phyloP scores from a whole-genome alignment of 2,797 vertebrate species.

The Bothrops alternatus region DNA sequence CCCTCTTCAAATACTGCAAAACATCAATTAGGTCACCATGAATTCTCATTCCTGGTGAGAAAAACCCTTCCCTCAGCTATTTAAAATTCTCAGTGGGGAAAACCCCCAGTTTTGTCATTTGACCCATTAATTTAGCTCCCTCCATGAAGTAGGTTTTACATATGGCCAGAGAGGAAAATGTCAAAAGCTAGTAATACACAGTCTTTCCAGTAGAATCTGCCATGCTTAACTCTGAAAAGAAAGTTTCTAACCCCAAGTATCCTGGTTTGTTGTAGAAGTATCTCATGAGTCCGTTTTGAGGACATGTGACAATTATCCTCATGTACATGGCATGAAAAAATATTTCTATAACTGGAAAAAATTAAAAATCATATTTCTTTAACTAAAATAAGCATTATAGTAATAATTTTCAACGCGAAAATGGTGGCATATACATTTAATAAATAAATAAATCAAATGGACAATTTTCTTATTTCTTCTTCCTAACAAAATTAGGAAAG shows the following conservation, averaged over 20 bases:
- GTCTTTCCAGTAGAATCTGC: constrained; percentile 34
- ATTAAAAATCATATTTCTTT: background rate
- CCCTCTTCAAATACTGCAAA: constrained; percentile 46
- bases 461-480: background rate
- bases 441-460: background rate
- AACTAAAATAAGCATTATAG: background rate
- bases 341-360: background rate
- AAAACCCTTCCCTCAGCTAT: constrained; percentile 49
- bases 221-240: constrained; percentile 39
- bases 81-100: background rate
- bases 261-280: constrained; percentile 48
- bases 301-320: background rate
- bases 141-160: constrained; percentile 29
- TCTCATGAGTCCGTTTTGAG: constrained; percentile 21
- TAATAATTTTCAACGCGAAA: constrained; percentile 1
- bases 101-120: constrained; percentile 38
- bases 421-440: background rate
- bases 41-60: constrained; percentile 52
- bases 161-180: constrained; percentile 39
- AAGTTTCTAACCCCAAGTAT: constrained; percentile 35
- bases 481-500: background rate
- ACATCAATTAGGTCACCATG: constrained; percentile 49
- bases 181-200: constrained; percentile 37
- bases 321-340: background rate
- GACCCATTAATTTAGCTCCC: constrained; percentile 48